These are phyloP conservation scores for Drosophila anceps DNA, from an alignment of 2,888 invertebrate genomes.

Conservation along the genomic window DNA sequence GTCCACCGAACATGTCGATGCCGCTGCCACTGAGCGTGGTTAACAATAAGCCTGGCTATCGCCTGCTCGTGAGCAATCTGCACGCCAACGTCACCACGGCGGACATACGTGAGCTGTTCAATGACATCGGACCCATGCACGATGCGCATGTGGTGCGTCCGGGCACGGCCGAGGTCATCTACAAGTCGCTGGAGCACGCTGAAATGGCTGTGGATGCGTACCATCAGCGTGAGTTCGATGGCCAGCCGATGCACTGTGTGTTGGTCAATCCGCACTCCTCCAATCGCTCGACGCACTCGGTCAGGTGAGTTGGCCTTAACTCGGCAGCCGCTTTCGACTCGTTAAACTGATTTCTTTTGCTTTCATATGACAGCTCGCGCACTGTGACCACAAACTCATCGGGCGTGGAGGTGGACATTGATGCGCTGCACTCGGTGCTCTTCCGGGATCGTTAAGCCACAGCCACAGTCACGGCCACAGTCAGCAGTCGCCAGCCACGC, in stretches of 20 bases:
- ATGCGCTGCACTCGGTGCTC: slow-evolving; percentile 85
- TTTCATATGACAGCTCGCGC: slow-evolving; percentile 60
- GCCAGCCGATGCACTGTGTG: slow-evolving; percentile 96
- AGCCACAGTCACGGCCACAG: not conserved
- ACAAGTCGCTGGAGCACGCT: slow-evolving; percentile 93
- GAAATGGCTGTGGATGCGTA: slow-evolving; percentile 96
- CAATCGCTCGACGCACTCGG: slow-evolving; percentile 87
- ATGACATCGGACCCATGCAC: slow-evolving; percentile 94
- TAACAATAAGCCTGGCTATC: slow-evolving; percentile 87
- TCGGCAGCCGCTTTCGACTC: too few relatives aligned
- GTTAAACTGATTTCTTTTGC: too few relatives aligned
- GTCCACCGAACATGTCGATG: slow-evolving; percentile 36
- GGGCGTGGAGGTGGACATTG: slow-evolving; percentile 85
- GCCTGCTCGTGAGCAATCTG: slow-evolving; percentile 96
- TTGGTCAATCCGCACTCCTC: slow-evolving; percentile 91
- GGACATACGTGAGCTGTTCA: slow-evolving; percentile 97
- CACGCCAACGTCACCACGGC: slow-evolving; percentile 94
- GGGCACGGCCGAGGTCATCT: slow-evolving; percentile 96
- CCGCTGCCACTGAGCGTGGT: slow-evolving; percentile 50
- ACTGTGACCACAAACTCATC: slow-evolving; percentile 76
- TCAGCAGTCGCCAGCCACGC: too few relatives aligned
- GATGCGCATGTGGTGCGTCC: slow-evolving; percentile 93
- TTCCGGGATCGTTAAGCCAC: slow-evolving; percentile 79
- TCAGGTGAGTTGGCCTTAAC: too few relatives aligned
- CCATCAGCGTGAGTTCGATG: slow-evolving; percentile 96